phyloP scores from a whole-genome alignment of 2,888 invertebrate species.

The Sturmia bella region DNA sequence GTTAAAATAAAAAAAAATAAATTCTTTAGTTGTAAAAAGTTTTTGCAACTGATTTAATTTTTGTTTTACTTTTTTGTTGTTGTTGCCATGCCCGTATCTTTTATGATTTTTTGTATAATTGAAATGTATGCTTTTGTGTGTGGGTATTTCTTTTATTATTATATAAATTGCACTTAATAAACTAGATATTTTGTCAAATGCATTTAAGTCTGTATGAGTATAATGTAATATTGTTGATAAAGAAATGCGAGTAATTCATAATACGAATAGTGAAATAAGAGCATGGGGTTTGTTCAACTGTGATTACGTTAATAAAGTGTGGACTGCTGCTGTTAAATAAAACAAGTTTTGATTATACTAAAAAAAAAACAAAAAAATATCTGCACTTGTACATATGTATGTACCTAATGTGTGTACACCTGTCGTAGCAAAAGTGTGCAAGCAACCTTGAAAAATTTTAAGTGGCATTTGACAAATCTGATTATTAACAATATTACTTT shows the following conservation, averaged over 20 bases:
- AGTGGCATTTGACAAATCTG: too few relatives aligned
- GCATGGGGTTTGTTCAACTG: slow-evolving; percentile 9
- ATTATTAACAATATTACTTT: too few relatives aligned
- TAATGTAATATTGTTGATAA: slow-evolving; percentile 24
- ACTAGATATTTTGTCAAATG: slow-evolving; percentile 65
- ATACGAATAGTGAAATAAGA: slow-evolving; percentile 1
- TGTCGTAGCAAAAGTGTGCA: too few relatives aligned
- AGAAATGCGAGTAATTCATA: not conserved
- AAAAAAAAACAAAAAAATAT: not conserved
- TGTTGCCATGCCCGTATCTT: slow-evolving; percentile 18
- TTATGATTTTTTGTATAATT: slow-evolving; percentile 36
- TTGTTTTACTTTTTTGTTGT: slow-evolving; percentile 27
- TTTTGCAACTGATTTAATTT: not conserved
- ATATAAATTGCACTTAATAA: slow-evolving; percentile 69
- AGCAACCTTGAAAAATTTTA: too few relatives aligned
- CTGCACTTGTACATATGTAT: not conserved
- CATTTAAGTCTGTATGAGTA: slow-evolving; percentile 47
- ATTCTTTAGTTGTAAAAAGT: too few relatives aligned
- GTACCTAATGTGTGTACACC: too few relatives aligned
- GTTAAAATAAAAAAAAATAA: not conserved
- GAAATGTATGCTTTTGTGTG: slow-evolving; percentile 61
- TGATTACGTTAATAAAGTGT: slow-evolving; percentile 50
- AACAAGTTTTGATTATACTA: slow-evolving; percentile 11
- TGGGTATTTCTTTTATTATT: slow-evolving; percentile 36
- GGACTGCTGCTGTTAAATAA: slow-evolving; percentile 26